Conservation (phyloP, 2,888 invertebrate genomes). For the Drosophila planitibia region DNA sequence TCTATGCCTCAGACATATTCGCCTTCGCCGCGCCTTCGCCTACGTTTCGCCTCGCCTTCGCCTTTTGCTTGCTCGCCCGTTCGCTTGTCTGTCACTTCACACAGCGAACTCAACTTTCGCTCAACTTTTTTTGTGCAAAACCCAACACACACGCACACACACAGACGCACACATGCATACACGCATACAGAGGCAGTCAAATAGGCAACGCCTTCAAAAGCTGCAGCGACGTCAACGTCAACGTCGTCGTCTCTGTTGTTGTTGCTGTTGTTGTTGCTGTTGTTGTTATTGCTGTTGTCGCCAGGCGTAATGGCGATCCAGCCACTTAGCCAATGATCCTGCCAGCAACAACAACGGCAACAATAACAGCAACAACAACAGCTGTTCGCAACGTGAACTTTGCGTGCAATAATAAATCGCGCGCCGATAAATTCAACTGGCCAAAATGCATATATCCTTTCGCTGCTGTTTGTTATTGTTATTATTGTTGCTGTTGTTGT, state of each 20-base stretch:
- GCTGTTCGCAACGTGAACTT: conserved; percentile 54
- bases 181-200: conserved; percentile 49
- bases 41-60: conserved; percentile 4
- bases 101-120: conserved; percentile 65
- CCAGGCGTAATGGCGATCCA: conserved; percentile 62
- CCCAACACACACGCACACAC: conserved; percentile 27
- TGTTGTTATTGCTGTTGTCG: conserved; percentile 13
- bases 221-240: conserved; percentile 50
- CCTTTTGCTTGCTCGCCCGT: conserved; percentile 42
- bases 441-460: conserved; percentile 72
- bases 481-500: conserved; percentile 29
- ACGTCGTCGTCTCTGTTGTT: conserved; percentile 9
- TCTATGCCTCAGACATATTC: conserved; percentile 38
- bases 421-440: conserved; percentile 69
- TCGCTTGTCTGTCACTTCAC: conserved; percentile 58
- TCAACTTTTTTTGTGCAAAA: conserved; percentile 58
- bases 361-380: conserved; percentile 45
- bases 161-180: conserved; percentile 37
- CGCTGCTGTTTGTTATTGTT: conserved; percentile 31
- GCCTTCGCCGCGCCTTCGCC: conserved; percentile 20
- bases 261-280: background rate
- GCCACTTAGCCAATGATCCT: conserved; percentile 76
- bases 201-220: conserved; percentile 84
- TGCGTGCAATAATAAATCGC: conserved; percentile 65
- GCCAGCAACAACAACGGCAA: conserved; percentile 35